phyloP scores from a whole-genome alignment of 2,797 vertebrate genomes.

The Lates japonicus region DNA sequence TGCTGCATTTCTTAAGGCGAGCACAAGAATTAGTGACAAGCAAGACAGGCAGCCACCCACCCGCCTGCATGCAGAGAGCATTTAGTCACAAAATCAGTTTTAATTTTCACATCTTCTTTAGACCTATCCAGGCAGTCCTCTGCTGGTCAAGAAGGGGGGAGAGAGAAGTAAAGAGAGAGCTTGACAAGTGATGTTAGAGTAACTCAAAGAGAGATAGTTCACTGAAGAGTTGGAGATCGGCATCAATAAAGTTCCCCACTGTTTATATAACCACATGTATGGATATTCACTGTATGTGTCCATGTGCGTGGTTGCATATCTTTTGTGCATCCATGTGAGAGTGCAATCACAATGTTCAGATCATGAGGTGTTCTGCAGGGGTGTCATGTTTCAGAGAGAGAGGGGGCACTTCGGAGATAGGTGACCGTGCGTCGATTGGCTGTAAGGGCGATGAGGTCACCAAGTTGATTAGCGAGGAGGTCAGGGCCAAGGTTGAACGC shows the following conservation, averaged over 20 bases:
- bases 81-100: constrained; percentile 82
- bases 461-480: constrained; percentile 42
- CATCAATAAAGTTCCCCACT: constrained; percentile 20
- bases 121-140: constrained; percentile 41
- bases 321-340: constrained; percentile 24
- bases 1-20: constrained; percentile 30
- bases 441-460: constrained; percentile 51
- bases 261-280: constrained; percentile 42
- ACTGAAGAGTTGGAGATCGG: constrained; percentile 21
- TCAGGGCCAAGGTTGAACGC: constrained; percentile 65
- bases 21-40: constrained; percentile 40
- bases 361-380: constrained; percentile 64
- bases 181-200: constrained; percentile 5
- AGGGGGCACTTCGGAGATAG: constrained; percentile 52
- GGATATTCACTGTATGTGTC: constrained; percentile 12
- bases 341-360: constrained; percentile 38
- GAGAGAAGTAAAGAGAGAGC: constrained; percentile 7
- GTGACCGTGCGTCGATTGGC: constrained; percentile 55
- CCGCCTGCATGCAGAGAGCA: constrained; percentile 42
- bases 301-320: constrained; percentile 1
- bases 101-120: constrained; percentile 81
- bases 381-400: constrained; percentile 57
- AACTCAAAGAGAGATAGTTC: constrained; percentile 5
- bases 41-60: constrained; percentile 44
- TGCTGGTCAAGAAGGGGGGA: not conserved